Percentiles rank a stretch among this genome's conserved stretches.
Evolutionary conservation across 2,888 invertebrate genomes (phyloP).

Genomic region (Steromphala cineraria): DNA sequence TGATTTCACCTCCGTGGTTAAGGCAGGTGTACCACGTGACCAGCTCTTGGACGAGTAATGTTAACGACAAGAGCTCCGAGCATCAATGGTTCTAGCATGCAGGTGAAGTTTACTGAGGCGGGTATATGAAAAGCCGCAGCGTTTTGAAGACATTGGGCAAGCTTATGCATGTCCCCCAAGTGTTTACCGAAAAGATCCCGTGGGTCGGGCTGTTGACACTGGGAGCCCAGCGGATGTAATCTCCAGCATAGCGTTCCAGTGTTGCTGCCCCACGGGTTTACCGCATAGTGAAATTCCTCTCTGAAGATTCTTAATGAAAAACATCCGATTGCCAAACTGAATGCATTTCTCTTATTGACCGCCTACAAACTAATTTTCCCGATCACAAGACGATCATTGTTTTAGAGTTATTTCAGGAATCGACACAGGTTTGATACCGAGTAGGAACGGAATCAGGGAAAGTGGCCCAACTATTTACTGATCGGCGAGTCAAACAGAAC

Average conservation of each 20-base stretch:
- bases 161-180: neutral
- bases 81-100: neutral
- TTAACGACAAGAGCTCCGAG: neutral
- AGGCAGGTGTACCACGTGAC: neutral
- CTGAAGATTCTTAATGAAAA: neutral
- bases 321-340: neutral
- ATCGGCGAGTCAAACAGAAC: neutral
- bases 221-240: neutral
- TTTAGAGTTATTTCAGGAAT: slow-evolving; percentile 16
- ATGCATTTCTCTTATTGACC: neutral
- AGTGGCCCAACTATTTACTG: neutral
- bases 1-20: neutral
- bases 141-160: neutral
- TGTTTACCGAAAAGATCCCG: neutral
- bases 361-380: neutral
- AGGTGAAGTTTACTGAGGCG: neutral
- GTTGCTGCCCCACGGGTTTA: neutral
- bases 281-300: neutral
- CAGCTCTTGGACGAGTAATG: neutral
- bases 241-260: neutral
- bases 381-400: slow-evolving; percentile 15
- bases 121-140: neutral
- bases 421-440: neutral
- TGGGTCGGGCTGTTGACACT: neutral
- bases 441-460: neutral